Evolutionary conservation across 2,797 vertebrate species (phyloP), one percentile per base, ranked within the genome.

Genomic region (Hylomyscus alleni): DNA sequence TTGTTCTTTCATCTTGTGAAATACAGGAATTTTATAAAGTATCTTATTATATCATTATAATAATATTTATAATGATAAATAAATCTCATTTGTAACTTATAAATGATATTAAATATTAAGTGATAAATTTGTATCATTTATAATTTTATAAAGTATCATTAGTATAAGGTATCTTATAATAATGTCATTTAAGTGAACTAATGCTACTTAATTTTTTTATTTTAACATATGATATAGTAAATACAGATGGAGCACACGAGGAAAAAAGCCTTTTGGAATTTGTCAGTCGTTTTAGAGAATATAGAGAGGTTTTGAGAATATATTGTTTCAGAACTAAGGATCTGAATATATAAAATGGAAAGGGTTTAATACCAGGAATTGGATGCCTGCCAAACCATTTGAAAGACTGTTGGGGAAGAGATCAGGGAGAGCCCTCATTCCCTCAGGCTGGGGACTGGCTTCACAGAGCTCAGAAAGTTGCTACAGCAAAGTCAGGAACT

Each of bases 261-360:
- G 20, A 22, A 37, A 69, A 75, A 52, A 44, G n/a, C 17, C 65
- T 62, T 89, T 72, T 11, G 20, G 14, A 40, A 40, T 73, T 87
- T 83, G 50, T 29, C 5, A 69, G 14, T 69, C 14, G 37, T 83
- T 83, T 62, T 65, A 69, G 19, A 69, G 62, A 86, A 5, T 24
- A n/a, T 24, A 31, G 54, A 50, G 3, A 34, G 20, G 19, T 56
- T 44, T 91, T 93, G 47, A 87, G 19, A 67, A 31, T 44, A 22
- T 86, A 87, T 29, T 10, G 1, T 73, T 75, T 87, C 19, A 24
- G 56, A 95, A 62, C 9, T 52, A 75, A 37, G 44, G 31, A 34
- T 95, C 24, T 75, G 67, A 75, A 67, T 83, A 77, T 52, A 34
- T 84, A 58, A 84, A 72, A 60, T 44, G 44, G 58, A 77, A 91